These are phyloP conservation scores for Callyntrura sp. DNA, from an alignment of 2,888 invertebrate species.

Conservation along the genomic window DNA sequence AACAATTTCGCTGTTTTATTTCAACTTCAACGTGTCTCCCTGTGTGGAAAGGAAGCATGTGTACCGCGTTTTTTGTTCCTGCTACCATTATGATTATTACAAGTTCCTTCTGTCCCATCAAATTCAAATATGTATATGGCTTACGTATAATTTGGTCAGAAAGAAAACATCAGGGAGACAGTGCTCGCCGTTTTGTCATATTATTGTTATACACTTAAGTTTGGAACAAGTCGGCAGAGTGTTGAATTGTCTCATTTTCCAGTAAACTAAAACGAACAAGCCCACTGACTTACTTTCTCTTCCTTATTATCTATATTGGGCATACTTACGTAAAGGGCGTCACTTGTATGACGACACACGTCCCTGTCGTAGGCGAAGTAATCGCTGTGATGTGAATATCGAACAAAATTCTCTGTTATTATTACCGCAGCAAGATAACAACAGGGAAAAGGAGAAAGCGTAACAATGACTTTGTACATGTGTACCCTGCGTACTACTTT, in stretches of 20 bases:
- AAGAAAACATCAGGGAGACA: slow-evolving; percentile 11
- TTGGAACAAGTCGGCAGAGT: slow-evolving; percentile 7
- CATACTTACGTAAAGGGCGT: slow-evolving; percentile 34
- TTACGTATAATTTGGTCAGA: slow-evolving; percentile 49
- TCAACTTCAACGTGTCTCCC: no score
- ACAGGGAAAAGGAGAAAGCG: slow-evolving; percentile 7
- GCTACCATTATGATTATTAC: slow-evolving; percentile 25
- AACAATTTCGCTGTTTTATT: slow-evolving; percentile 9
- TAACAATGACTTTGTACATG: slow-evolving; percentile 21
- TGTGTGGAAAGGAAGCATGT: neutral
- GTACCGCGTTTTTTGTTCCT: neutral
- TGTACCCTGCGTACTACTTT: slow-evolving; percentile 2
- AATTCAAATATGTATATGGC: neutral
- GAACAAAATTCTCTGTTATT: slow-evolving; percentile 39
- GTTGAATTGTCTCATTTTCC: slow-evolving; percentile 41
- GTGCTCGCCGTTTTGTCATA: no score
- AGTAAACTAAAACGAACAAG: slow-evolving; percentile 58
- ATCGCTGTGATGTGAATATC: slow-evolving; percentile 57
- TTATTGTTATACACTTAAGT: neutral
- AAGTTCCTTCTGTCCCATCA: slow-evolving; percentile 51
- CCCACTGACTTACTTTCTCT: slow-evolving; percentile 70
- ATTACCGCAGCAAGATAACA: slow-evolving; percentile 13
- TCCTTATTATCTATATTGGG: neutral
- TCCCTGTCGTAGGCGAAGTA: slow-evolving; percentile 20
- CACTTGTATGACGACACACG: slow-evolving; percentile 39